Percentiles rank a stretch among this genome's conserved stretches.
Evolutionary conservation across 2,888 invertebrate species (phyloP).

Genomic region (Netelia melanura): DNA sequence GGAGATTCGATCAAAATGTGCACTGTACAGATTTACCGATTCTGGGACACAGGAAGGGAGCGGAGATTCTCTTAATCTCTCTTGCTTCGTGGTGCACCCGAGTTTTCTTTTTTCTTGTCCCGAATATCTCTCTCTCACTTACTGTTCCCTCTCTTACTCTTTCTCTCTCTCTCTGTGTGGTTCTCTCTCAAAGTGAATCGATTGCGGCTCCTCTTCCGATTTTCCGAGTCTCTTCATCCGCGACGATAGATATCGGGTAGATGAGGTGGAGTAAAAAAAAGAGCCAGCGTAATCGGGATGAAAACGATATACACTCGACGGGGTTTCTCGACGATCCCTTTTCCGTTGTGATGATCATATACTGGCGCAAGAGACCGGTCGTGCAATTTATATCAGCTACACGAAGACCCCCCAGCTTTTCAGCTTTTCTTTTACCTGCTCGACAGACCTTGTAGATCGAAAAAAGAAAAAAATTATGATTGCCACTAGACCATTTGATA

Average conservation of each 20-base stretch:
- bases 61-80: background rate
- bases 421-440: background rate
- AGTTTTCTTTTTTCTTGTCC: background rate
- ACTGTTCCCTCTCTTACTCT: background rate
- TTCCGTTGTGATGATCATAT: background rate
- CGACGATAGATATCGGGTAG: slow-evolving; percentile 46
- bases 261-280: slow-evolving; percentile 16
- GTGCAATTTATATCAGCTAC: slow-evolving; percentile 13
- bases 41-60: background rate
- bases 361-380: background rate
- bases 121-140: background rate
- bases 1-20: slow-evolving; percentile 3
- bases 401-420: background rate
- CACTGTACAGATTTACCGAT: background rate
- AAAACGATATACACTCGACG: slow-evolving; percentile 57
- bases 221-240: slow-evolving; percentile 60
- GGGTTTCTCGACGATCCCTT: slow-evolving; percentile 39
- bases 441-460: background rate
- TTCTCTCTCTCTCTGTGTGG: background rate
- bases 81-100: background rate
- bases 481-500: background rate
- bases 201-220: slow-evolving; percentile 55
- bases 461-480: background rate
- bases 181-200: slow-evolving; percentile 52
- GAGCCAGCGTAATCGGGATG: slow-evolving; percentile 60